Base-by-base conservation (phyloP, 1,140 invertebrate species). In the Schmidtea mediterranea region DNA sequence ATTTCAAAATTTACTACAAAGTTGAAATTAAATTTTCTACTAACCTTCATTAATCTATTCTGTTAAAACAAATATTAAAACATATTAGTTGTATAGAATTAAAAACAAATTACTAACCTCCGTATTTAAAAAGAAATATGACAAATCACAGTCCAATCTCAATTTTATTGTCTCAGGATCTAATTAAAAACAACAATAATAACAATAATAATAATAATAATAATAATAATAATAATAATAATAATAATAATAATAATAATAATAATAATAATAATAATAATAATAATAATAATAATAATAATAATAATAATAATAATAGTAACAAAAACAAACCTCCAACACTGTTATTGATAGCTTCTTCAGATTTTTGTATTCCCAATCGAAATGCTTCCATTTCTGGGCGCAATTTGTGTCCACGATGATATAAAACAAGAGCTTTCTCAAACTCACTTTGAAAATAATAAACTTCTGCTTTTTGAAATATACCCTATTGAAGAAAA, bases 371-470 rank as follows among this genome's bases (percentile, higher is more conserved):
- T 1, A 90, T 77, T 12, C 84, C 86, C 21, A 86, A 71, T 46
- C 80, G 73, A 62, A 90, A 89, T 19, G 76, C 75, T 51, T 76
- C 76, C 40, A 82, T 71, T 53, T 90, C 82, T 0, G 82, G 81
- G 10, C 84, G 69, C 3, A 81, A 72, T 15, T 76, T 74, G 50
- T 82, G 68, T 0, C 82, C 83, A 46, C 81, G 71, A 59, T 90
- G 81, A 59, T 80, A 90, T 59, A 76, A 83, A 54, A 90, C 79
- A 1, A 90, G 68, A 55, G 82, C 82, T 56, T 82, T 74, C 65
- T 92, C 86, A 62, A 89, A 90, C 59, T 86, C 76, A 0, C 82
- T 82, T 2, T 84, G 71, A 60, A 81, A 79, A 61, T 87, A 90
- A 12, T 89, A 67, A 0, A 82, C 75, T 68, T 92, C 84, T 1